Evolutionary conservation across 1,140 invertebrate genomes (phyloP).

Genomic region (Caenorhabditis remanei): DNA sequence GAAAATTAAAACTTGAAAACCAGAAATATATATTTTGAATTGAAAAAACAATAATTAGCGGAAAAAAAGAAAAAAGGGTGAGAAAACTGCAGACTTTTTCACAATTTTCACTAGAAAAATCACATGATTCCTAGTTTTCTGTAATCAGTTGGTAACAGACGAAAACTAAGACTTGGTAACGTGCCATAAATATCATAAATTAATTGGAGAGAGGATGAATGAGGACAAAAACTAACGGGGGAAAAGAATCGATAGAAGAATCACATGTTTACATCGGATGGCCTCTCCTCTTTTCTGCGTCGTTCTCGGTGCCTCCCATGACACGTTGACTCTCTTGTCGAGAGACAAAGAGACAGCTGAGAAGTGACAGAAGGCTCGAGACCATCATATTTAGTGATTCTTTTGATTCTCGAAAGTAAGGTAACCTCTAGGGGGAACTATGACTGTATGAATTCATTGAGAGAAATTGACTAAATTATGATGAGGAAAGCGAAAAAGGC

Average conservation of each 20-base stretch:
- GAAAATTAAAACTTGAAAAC: too few species aligned
- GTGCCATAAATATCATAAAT: slow-evolving; percentile 11
- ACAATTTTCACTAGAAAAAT: too few species aligned
- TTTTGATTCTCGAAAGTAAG: too few species aligned
- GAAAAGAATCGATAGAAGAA: slow-evolving; percentile 44
- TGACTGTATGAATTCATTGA: not conserved
- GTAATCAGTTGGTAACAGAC: not conserved
- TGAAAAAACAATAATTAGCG: too few species aligned
- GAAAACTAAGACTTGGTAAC: not conserved
- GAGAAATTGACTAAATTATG: slow-evolving; percentile 40
- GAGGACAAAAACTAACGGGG: not conserved
- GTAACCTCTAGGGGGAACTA: too few species aligned
- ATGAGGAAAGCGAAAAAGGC: slow-evolving; percentile 39
- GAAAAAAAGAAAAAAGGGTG: too few species aligned
- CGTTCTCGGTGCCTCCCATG: slow-evolving; percentile 44
- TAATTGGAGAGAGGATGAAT: not conserved
- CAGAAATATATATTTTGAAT: too few species aligned
- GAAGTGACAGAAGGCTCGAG: not conserved
- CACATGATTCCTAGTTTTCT: too few species aligned
- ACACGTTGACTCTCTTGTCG: slow-evolving; percentile 30
- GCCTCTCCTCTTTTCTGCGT: slow-evolving; percentile 5
- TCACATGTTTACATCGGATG: slow-evolving; percentile 44
- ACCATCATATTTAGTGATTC: not conserved
- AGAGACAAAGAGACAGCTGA: slow-evolving; percentile 4
- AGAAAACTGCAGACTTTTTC: too few species aligned